phyloP scores from a whole-genome alignment of 2,797 vertebrate genomes.

The Sciaenops ocellatus region DNA sequence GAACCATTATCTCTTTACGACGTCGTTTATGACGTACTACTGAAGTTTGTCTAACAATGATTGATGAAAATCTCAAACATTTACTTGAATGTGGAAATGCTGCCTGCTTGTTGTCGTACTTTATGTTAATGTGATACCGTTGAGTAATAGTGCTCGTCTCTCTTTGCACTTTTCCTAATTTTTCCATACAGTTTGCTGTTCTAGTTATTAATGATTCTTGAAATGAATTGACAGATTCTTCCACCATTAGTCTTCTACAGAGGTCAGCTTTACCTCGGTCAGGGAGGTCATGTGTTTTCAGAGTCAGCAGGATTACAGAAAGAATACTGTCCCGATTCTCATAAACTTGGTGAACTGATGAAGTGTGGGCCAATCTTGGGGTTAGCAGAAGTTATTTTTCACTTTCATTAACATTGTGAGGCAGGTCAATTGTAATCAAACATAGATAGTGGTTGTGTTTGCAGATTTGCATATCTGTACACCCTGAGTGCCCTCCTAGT shows the following conservation, averaged over 20 bases:
- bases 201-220: constrained; percentile 3
- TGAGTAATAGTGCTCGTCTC: not conserved
- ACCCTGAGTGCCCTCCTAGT: too few species aligned
- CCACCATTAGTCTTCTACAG: not conserved
- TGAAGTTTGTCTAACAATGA: constrained; percentile 10
- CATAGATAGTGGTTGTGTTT: too few species aligned
- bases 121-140: constrained; percentile 6
- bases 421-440: too few species aligned
- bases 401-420: too few species aligned
- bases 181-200: not conserved
- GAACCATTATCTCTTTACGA: not conserved
- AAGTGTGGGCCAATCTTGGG: too few species aligned
- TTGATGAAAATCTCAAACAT: constrained; percentile 29
- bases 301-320: too few species aligned
- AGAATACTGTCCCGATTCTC: too few species aligned
- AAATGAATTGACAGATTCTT: constrained; percentile 2
- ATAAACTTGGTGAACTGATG: too few species aligned
- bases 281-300: too few species aligned
- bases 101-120: constrained; percentile 4
- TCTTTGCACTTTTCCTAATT: constrained; percentile 1
- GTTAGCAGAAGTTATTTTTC: too few species aligned
- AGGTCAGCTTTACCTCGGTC: constrained; percentile 16
- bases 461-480: too few species aligned
- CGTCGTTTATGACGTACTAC: constrained; percentile 3
- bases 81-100: constrained; percentile 52